Percentiles rank a stretch among this genome's conserved stretches.
Evolutionary conservation across 2,888 invertebrate species (phyloP).

Genomic region (Volucella inflata): DNA sequence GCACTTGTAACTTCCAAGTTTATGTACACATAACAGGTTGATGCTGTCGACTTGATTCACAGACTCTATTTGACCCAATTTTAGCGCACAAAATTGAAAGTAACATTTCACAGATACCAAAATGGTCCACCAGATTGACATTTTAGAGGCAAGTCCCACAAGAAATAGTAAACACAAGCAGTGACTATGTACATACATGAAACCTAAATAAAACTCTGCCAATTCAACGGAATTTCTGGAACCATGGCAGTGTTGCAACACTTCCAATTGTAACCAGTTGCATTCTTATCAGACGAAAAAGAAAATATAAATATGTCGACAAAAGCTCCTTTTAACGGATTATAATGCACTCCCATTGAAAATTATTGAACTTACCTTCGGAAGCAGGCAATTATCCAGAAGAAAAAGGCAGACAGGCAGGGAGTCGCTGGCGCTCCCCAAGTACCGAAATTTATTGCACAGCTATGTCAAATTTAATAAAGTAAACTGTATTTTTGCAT

Average conservation of each 20-base stretch:
- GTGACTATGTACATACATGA: too few species aligned
- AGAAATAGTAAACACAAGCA: too few species aligned
- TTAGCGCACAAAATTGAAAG: slow-evolving; percentile 34
- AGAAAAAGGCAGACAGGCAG: too few species aligned
- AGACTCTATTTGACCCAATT: slow-evolving; percentile 45
- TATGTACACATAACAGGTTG: slow-evolving; percentile 40
- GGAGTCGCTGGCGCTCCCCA: not conserved
- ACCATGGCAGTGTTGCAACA: slow-evolving; percentile 18
- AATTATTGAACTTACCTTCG: slow-evolving; percentile 26
- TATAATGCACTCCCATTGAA: not conserved
- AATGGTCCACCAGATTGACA: not conserved
- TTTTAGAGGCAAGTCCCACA: not conserved
- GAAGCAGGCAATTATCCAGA: not conserved
- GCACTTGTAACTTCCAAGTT: not conserved
- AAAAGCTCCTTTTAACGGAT: not conserved
- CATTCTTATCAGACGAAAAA: slow-evolving; percentile 24
- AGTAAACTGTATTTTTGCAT: slow-evolving; percentile 30
- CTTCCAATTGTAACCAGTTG: slow-evolving; percentile 46
- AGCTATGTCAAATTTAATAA: slow-evolving; percentile 1
- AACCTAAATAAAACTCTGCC: not conserved
- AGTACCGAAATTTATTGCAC: not conserved
- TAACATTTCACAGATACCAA: not conserved
- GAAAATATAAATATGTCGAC: not conserved
- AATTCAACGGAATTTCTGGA: not conserved
- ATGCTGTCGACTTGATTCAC: slow-evolving; percentile 4